Percentiles rank a stretch among this genome's conserved stretches.
Conservation (phyloP, 53 echinoderm and acorn worm species). For the Actinopyga echinites region DNA sequence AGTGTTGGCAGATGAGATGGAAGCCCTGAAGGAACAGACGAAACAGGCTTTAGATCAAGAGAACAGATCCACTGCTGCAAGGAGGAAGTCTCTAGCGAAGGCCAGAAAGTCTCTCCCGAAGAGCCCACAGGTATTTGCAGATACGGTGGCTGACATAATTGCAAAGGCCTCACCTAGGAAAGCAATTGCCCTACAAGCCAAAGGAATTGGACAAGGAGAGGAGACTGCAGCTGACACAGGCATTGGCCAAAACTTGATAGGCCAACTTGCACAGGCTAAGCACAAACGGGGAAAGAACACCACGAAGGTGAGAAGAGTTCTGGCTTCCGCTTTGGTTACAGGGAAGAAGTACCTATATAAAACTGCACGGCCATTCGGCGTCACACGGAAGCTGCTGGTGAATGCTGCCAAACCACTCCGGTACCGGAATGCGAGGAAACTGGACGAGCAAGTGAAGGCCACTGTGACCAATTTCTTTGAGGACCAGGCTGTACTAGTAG, state of each 20-base stretch:
- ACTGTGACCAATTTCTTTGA: not conserved
- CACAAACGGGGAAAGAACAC: not conserved
- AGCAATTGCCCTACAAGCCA: not conserved
- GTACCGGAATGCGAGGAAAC: slow-evolving; percentile 13
- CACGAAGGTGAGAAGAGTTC: not conserved
- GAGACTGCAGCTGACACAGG: too few relatives aligned
- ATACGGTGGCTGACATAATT: not conserved
- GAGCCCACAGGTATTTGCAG: not conserved
- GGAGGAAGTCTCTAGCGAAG: not conserved
- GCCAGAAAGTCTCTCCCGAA: not conserved
- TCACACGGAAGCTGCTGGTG: not conserved
- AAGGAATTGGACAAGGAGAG: not conserved
- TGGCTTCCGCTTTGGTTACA: not conserved
- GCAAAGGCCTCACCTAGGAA: not conserved
- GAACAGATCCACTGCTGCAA: not conserved
- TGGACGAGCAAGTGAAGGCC: not conserved
- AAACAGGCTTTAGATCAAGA: slow-evolving; percentile 2
- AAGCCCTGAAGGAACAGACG: not conserved
- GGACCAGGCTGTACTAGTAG: not conserved
- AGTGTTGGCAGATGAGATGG: not conserved
- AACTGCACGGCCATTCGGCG: not conserved
- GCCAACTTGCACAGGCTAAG: not conserved
- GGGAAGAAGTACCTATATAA: too few relatives aligned
- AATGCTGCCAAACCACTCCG: not conserved
- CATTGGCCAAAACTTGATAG: not conserved